Evolutionary conservation across 2,797 vertebrate species (phyloP), one percentile per base, ranked within the genome.

Genomic region (Coregonus sp.): DNA sequence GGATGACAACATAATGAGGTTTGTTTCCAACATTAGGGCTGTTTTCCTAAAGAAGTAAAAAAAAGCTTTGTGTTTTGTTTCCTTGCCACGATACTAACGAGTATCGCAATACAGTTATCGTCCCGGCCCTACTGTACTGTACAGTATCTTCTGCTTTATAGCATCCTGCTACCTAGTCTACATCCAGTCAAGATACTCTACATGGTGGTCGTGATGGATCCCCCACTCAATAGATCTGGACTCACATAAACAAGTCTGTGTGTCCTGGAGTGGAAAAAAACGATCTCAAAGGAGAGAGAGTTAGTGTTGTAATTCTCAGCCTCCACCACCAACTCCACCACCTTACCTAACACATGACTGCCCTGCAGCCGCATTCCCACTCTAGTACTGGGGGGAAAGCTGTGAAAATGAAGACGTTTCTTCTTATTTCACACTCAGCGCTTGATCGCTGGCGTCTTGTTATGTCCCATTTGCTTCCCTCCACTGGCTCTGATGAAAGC

Each of bases 361-460:
- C 75, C 85, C 87, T 82, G 86, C 77, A 74, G 77, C 76, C 78
- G 73, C 86, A 70, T 77, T 79, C 83, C 80, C 80, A 61, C 5
- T 72, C 59, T 56, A 74, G 87, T 72, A 74, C 54, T 77, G 54
- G 67, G 63, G 77, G 70, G 83, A 88, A 90, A 88, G 83, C 90
- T 93, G 92, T 92, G 89, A 92, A 94, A 94, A 94, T 95, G 93
- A 95, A 95, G 95, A 95, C 16, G 61, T 95, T 95, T 93, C 92
- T 87, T 89, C 88, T 92, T 88, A 87, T 93, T 95, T 96, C 94
- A 94, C 94, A 92, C 90, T 92, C 82, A 0, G 40, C 0, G 75
- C 88, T 93, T 95, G 95, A 95, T 95, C 86, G 93, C 93, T 92
- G 86, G 93, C 88, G 84, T 91, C 92, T 94, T 93, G 93, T 94